Conservation (phyloP, 1,140 invertebrate genomes). For the Apocrypta bakeri region DNA sequence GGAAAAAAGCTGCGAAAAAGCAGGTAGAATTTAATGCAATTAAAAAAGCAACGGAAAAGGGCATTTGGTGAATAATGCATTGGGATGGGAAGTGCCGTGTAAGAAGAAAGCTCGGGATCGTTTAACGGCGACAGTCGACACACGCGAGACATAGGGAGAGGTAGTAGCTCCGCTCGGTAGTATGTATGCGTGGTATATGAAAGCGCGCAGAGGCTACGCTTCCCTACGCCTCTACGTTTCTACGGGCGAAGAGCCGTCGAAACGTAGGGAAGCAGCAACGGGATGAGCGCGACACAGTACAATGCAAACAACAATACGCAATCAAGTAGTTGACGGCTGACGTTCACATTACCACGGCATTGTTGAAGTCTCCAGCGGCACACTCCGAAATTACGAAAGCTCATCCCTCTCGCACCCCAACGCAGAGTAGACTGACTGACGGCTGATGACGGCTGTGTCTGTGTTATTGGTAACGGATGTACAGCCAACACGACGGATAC, state of each 20-base stretch:
- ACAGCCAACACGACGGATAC: background rate
- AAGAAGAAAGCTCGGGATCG: too few species aligned
- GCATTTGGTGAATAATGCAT: too few species aligned
- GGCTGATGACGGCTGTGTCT: background rate
- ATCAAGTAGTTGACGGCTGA: slow-evolving; percentile 68
- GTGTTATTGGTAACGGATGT: background rate
- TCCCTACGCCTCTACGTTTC: too few species aligned
- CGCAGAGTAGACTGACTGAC: slow-evolving; percentile 9
- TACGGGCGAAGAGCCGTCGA: background rate
- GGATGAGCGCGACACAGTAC: background rate
- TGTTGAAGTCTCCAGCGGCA: slow-evolving; percentile 60
- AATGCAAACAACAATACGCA: slow-evolving; percentile 63
- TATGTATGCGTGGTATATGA: too few species aligned
- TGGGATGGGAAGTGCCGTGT: too few species aligned
- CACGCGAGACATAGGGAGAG: background rate
- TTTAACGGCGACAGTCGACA: too few species aligned
- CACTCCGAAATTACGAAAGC: slow-evolving; percentile 59
- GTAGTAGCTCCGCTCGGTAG: too few species aligned
- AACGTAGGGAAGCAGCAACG: background rate
- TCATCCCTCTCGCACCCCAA: background rate
- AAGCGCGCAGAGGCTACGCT: background rate
- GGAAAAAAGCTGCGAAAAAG: too few species aligned
- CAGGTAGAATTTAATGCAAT: too few species aligned
- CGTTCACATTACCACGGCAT: slow-evolving; percentile 63
- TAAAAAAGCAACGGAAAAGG: too few species aligned